A percentile compares a stretch with the other conserved stretches of the same genome.
Evolutionary conservation across 2,888 invertebrate genomes (phyloP).

Genomic region (Eupeodes luniger): DNA sequence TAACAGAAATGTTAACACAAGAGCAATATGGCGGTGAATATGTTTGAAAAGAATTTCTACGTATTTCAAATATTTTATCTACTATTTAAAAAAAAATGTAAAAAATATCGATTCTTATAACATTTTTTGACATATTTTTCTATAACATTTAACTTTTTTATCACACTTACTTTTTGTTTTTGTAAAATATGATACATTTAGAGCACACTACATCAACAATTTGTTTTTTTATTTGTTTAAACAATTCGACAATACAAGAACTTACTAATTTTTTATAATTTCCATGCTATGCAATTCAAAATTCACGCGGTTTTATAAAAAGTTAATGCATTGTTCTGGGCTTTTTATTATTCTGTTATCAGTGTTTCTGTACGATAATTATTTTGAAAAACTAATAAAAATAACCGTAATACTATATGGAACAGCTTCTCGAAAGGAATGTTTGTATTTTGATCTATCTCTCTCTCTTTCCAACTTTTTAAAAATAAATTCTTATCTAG

Average conservation of each 20-base stretch:
- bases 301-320: conserved; percentile 27
- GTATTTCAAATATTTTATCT: conserved; percentile 66
- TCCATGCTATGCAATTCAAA: conserved; percentile 47
- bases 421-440: conserved; percentile 51
- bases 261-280: conserved; percentile 27
- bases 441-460: conserved; percentile 43
- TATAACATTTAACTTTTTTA: conserved; percentile 38
- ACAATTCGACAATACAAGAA: conserved; percentile 38
- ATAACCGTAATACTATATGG: background rate
- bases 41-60: conserved; percentile 77
- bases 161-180: conserved; percentile 27
- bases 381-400: background rate
- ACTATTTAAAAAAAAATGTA: conserved; percentile 49
- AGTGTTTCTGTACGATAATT: conserved; percentile 20
- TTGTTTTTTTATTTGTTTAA: conserved; percentile 5
- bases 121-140: conserved; percentile 41
- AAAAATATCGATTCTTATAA: conserved; percentile 44
- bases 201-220: conserved; percentile 42
- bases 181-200: conserved; percentile 15
- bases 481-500: conserved; percentile 39
- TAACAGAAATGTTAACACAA: conserved; percentile 76
- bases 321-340: conserved; percentile 53
- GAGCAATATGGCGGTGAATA: conserved; percentile 85
- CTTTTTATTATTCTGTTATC: conserved; percentile 43
- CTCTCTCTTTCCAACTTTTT: background rate